A percentile compares a stretch with the other conserved stretches of the same genome.
phyloP scores from a whole-genome alignment of 2,888 invertebrate genomes.

The Syrphus vitripennis region DNA sequence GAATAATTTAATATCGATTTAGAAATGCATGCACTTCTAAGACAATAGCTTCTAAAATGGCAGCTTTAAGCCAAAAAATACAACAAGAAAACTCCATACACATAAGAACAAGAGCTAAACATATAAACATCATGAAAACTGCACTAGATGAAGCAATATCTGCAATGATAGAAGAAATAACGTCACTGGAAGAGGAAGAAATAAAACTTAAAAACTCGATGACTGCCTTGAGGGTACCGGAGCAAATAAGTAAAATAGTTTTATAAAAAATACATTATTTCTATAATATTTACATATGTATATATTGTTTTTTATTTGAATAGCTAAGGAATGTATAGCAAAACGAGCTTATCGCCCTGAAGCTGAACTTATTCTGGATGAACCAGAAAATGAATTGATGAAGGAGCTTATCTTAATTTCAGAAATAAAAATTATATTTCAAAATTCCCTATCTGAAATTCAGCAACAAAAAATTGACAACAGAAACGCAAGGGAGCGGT shows the following conservation, averaged over 20 bases:
- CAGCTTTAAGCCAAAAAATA: constrained; percentile 85
- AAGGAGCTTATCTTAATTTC: constrained; percentile 88
- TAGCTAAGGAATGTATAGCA: constrained; percentile 87
- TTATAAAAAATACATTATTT: background rate
- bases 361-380: constrained; percentile 88
- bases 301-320: background rate
- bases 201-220: constrained; percentile 86
- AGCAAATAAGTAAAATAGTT: constrained; percentile 84
- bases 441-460: constrained; percentile 85
- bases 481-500: constrained; percentile 89
- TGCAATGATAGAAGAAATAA: constrained; percentile 87
- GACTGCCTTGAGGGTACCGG: constrained; percentile 86
- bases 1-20: background rate
- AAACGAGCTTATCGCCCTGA: constrained; percentile 86
- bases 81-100: constrained; percentile 87
- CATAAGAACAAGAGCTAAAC: constrained; percentile 85
- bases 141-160: constrained; percentile 87
- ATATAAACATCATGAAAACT: constrained; percentile 88
- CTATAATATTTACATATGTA: background rate
- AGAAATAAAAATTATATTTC: constrained; percentile 85
- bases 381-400: constrained; percentile 89
- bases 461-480: constrained; percentile 88
- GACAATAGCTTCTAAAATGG: constrained; percentile 85
- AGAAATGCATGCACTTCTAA: constrained; percentile 85
- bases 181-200: constrained; percentile 86